A percentile compares a stretch with the other conserved stretches of the same genome.
These are phyloP conservation scores for Brachionus sp. DNA, from an alignment of 1,140 invertebrate genomes.

Conservation along the genomic window DNA sequence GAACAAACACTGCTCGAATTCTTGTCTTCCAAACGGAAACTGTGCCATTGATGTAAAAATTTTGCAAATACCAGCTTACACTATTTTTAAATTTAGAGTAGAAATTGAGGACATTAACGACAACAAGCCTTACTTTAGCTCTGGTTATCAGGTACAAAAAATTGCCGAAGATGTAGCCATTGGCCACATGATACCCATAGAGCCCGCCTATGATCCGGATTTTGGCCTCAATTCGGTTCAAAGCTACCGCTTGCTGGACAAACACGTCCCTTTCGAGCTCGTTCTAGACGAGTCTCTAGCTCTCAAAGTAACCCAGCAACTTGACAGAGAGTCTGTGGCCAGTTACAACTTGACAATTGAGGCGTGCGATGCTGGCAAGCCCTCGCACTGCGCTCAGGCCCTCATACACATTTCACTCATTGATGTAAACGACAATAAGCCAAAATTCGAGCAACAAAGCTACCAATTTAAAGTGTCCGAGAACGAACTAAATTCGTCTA, in stretches of 20 bases:
- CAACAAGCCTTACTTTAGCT: background rate
- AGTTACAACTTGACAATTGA: background rate
- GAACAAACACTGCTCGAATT: conserved; percentile 20
- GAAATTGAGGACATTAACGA: conserved; percentile 39
- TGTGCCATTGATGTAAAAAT: background rate
- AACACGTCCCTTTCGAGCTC: background rate
- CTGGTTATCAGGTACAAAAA: background rate
- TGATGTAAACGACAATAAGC: conserved; percentile 39
- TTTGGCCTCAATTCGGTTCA: background rate
- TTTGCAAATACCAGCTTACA: background rate
- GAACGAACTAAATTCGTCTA: background rate
- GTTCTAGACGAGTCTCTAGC: background rate
- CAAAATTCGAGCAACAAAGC: background rate
- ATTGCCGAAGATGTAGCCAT: background rate
- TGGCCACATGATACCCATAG: background rate
- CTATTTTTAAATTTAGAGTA: conserved; percentile 1
- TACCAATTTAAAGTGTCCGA: background rate
- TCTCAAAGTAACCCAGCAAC: background rate
- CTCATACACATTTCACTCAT: background rate
- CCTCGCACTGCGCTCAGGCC: background rate
- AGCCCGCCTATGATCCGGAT: conserved; percentile 1
- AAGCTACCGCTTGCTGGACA: background rate
- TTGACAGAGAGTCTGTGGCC: background rate
- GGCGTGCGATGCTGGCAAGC: conserved; percentile 21
- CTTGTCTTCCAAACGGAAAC: background rate